Conservation (phyloP, 2,113 vertebrate species). For the Nipponia nippon region DNA sequence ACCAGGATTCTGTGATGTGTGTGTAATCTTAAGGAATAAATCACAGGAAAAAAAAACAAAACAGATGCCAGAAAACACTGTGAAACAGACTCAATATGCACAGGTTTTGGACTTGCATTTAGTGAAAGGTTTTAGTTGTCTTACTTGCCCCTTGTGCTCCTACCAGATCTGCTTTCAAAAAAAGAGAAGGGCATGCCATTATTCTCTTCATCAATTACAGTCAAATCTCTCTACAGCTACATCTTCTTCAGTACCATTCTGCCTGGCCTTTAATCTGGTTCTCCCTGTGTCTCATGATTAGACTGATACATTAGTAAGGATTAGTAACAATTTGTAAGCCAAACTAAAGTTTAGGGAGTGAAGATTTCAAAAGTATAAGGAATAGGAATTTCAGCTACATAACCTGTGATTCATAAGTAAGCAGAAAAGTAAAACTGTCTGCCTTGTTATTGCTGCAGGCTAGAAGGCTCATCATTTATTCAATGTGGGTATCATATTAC, state of each 20-base stretch:
- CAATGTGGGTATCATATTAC: neutral
- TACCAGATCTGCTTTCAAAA: neutral
- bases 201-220: neutral
- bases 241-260: neutral
- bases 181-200: neutral
- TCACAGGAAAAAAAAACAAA: neutral
- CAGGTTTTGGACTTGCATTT: neutral
- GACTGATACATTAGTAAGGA: neutral
- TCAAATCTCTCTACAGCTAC: neutral
- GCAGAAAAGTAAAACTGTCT: neutral
- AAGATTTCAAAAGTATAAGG: neutral
- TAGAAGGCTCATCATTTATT: neutral
- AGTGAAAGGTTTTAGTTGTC: neutral
- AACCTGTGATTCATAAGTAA: neutral
- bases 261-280: neutral
- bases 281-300: neutral
- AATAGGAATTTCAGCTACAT: neutral
- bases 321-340: neutral
- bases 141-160: neutral
- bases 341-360: neutral
- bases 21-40: neutral
- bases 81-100: neutral
- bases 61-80: neutral
- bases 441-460: slow-evolving; percentile 18
- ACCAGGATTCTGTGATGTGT: neutral